Base-by-base conservation (phyloP, 2,888 invertebrate genomes). In the Lithosia quadra region DNA sequence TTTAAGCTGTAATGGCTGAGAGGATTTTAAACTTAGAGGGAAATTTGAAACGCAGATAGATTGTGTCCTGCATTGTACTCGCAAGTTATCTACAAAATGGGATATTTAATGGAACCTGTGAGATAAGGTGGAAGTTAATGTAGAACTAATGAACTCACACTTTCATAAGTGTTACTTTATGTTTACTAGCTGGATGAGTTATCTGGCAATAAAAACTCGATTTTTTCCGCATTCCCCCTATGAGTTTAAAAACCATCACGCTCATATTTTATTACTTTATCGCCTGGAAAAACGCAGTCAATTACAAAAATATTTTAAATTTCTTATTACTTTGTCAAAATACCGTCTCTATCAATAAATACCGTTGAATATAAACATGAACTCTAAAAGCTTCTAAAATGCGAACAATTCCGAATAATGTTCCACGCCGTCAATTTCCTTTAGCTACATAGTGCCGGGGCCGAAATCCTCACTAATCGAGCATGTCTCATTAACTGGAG, bases 401-500 rank as follows among this genome's bases (percentile, higher is more conserved):
- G 36, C 36, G 11, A 22, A n/a, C 55, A 64, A 64, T 64, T 56
- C 24, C 11, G 24, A 53, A 60, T 53, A 34, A 34, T 33, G 43
- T 24, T 24, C 34, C 15, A 56, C 56, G n/a, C 13, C 22, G 21
- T 49, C 60, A 77, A 72, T 80, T 74, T 72, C 69, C 59, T 68
- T 53, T 70, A 69, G 56, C 49, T 63, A 62, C 66, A 55, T 73
- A 68, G 36, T 65, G 49, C 34, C 64, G 57, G 67, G 55, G 59
- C 66, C 83, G 69, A 86, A 84, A 86, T 85, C 82, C 84, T 69
- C 80, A 76, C 83, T 86, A 87, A 88, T 85, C 84, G 85, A 82
- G 85, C 78, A 75, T 76, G 80, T 74, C 85, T 89, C 88, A 88
- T 89, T 89, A 88, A 81, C 78, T 80, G 82, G 86, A 88, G 83